Evolutionary conservation across 1,140 invertebrate genomes (phyloP), one percentile per base, ranked within the genome.

Genomic region (Drosophila ananassae): DNA sequence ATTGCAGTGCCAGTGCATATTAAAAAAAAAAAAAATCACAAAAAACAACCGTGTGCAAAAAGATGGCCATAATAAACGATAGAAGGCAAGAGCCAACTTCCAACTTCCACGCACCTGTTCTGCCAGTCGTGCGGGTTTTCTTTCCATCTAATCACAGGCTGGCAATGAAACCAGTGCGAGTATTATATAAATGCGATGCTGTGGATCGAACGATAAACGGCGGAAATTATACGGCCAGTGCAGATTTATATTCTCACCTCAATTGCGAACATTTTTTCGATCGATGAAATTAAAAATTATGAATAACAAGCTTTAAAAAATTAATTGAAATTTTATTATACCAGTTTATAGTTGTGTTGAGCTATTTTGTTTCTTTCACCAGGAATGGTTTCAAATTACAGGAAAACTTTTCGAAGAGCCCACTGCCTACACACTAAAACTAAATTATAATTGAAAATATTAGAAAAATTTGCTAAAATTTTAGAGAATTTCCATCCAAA

Each of bases 91-190:
- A 73, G 56, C 46, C 62, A 51, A 44, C 28, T 46, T 25, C 46
- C 62, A 51, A 44, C 28, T 46, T 25, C 63, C 47, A 77, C 72
- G 80, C 83, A 87, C 82, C 83, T 79, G 82, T 89, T 87, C 82
- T 77, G 64, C 82, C 83, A 77, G 82, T 89, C 89, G 83, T 77
- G 64, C 82, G 51, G 71, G 83, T 87, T 87, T 87, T 85, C 81
- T 62, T 64, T 44, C 55, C 74, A 73, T 77, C 50, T 82, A 87
- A 89, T 78, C 79, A 87, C 28, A 72, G 62, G 56, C 41, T 28
- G 46, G 24, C 68, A 21, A 32, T n/a, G 24, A 41, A 64, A 64
- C 30, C 44, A 54, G 41, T 58, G 68, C 37, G 58, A 75, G 79
- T 89, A 89, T 87, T 87, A 87, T 87, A 87, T 87, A 87, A 85